Evolutionary conservation across 2,888 invertebrate species (phyloP), one percentile per base, ranked within the genome.

Genomic region (Ophion ventricosus): DNA sequence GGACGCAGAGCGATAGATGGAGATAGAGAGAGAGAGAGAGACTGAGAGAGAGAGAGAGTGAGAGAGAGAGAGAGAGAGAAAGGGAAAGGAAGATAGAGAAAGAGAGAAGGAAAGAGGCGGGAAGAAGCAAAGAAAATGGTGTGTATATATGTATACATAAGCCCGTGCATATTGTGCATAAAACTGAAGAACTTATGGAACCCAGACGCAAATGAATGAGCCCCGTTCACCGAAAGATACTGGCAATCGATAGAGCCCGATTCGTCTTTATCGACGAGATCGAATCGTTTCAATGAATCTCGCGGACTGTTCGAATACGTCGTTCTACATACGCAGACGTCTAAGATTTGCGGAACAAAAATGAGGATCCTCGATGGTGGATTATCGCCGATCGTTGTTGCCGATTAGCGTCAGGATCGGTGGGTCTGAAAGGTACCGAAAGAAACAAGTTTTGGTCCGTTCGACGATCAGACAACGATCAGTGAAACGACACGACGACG

Each of bases 241-340:
- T 29, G 73, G 73, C 61, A 54, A 72, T 73, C 69, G 80, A 74
- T 77, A 77, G 43, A 73, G 64, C 56, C 66, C 4, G 56, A 10
- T 35, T 59, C 40, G 35, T 29, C 69, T 69, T 75, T 77, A 78
- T 84, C 84, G 80, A 84, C 78, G 80, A 67, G 64, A 78, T 78
- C 69, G 56, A 75, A 72, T 76, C 75, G 74, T 77, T 84, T 76
- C 77, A 84, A 84, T 77, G 83, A 84, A 77, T 74, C 56, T 69
- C 57, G 56, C 40, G 66, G 29, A 26, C 29, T 35, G 57, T 73
- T 81, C 26, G 5, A 25, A 70, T 66, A 14, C 11, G 49, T 14
- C 0, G 35, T 67, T 49, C n/a, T 81, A 66, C 20, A 29, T 17
- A 43, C 11, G 61, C 26, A 49, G 11, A 43, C 49, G 61, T 14